Conservation (phyloP, 2,797 vertebrate genomes). For the Morelia viridis region DNA sequence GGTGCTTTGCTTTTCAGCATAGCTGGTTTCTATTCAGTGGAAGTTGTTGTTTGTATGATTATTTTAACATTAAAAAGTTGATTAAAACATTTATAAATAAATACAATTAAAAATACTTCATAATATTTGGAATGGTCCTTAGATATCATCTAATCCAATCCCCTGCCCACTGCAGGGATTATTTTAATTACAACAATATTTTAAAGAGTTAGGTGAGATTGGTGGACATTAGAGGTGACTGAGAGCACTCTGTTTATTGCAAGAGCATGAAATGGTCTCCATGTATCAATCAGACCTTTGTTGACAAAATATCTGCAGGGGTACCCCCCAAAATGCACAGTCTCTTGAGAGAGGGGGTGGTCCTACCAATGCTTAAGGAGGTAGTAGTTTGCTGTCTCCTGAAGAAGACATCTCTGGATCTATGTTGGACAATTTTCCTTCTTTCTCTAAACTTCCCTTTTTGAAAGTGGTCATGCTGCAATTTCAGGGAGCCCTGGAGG, state of each 20-base stretch:
- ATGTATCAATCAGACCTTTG: not conserved
- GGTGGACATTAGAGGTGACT: not conserved
- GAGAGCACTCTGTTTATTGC: not conserved
- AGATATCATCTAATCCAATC: not conserved
- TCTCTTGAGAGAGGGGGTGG: not conserved
- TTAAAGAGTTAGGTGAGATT: not conserved
- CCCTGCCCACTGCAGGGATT: not conserved
- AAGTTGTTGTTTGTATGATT: not conserved
- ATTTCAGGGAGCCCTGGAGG: not conserved
- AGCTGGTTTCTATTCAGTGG: not conserved
- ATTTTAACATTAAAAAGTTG: not conserved
- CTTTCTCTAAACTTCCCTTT: not conserved
- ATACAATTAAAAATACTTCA: not conserved
- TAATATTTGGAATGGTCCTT: not conserved
- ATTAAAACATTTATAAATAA: not conserved
- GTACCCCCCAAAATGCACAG: not conserved
- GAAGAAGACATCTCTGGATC: not conserved
- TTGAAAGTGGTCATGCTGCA: not conserved
- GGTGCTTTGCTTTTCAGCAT: not conserved
- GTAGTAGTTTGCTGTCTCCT: not conserved
- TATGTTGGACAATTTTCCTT: not conserved
- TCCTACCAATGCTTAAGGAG: not conserved
- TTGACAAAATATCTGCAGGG: not conserved
- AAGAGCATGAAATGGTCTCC: not conserved
- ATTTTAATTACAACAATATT: not conserved